Percentiles rank a stretch among this genome's conserved stretches.
Evolutionary conservation across 64 coral and sea anemone genomes (phyloP).

Genomic region (Stichodactyla mertensii): DNA sequence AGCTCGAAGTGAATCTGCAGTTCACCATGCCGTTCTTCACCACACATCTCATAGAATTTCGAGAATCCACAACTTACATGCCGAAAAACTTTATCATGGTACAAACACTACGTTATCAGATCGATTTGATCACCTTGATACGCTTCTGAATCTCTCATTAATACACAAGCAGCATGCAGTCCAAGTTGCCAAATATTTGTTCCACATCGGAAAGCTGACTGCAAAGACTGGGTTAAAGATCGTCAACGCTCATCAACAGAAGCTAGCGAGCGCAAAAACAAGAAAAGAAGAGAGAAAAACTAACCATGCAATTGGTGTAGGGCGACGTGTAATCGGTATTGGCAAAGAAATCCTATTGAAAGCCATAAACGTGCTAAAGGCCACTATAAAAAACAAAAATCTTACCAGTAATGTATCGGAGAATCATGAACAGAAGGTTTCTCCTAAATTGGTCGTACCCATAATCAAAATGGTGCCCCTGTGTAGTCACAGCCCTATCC

Average conservation of each 20-base stretch:
- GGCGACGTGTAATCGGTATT: constrained; percentile 56
- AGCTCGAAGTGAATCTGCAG: neutral
- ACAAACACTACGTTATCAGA: neutral
- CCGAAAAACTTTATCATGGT: neutral
- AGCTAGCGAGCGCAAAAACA: neutral
- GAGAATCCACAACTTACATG: neutral
- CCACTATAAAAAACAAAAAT: neutral
- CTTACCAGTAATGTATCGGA: neutral
- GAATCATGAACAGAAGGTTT: neutral
- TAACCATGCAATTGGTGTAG: constrained; percentile 47
- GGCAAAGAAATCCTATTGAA: constrained; percentile 62
- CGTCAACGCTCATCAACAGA: constrained; percentile 15
- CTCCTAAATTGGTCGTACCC: constrained; percentile 37
- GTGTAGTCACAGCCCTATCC: constrained; percentile 71
- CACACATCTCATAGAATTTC: neutral
- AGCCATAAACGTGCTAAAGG: constrained; percentile 48
- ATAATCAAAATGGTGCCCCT: constrained; percentile 77
- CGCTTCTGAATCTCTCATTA: constrained; percentile 47
- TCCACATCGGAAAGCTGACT: constrained; percentile 70
- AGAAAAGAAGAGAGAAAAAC: constrained; percentile 4
- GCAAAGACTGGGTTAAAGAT: constrained; percentile 60
- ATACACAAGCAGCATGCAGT: constrained; percentile 55
- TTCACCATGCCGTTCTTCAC: neutral
- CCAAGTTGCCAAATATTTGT: constrained; percentile 57
- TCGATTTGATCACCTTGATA: constrained; percentile 53